phyloP scores from a whole-genome alignment of 2,113 vertebrate genomes.

The Recurvirostra avosetta region DNA sequence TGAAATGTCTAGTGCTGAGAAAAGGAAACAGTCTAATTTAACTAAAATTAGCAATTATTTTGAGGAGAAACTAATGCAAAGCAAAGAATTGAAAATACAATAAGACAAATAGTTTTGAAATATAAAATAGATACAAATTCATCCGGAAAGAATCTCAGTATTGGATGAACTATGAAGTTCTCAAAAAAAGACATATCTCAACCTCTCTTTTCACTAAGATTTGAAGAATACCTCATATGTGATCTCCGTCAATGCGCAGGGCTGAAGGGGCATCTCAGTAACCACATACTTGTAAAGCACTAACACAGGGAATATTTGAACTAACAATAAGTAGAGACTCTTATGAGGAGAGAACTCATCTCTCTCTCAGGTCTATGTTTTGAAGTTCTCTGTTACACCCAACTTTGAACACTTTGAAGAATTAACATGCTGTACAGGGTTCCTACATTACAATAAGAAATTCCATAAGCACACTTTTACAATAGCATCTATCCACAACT shows the following conservation, averaged over 20 bases:
- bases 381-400: neutral
- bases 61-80: neutral
- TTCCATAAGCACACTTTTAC: neutral
- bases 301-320: neutral
- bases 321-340: neutral
- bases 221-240: neutral
- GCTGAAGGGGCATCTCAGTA: neutral
- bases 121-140: neutral
- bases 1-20: neutral
- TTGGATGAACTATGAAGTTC: neutral
- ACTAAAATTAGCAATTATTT: neutral
- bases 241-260: accelerated
- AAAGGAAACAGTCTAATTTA: neutral
- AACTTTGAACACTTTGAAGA: neutral
- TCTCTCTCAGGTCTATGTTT: neutral
- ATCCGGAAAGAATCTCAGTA: neutral
- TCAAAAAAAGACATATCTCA: neutral
- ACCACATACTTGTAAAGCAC: neutral
- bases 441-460: neutral
- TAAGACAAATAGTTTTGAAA: neutral
- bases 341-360: neutral
- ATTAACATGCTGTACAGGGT: neutral
- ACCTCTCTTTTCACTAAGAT: neutral
- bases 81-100: neutral
- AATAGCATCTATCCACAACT: neutral